A percentile compares a stretch with the other conserved stretches of the same genome.
phyloP scores from a whole-genome alignment of 1,140 invertebrate species.

The Xylocopa sonorina region DNA sequence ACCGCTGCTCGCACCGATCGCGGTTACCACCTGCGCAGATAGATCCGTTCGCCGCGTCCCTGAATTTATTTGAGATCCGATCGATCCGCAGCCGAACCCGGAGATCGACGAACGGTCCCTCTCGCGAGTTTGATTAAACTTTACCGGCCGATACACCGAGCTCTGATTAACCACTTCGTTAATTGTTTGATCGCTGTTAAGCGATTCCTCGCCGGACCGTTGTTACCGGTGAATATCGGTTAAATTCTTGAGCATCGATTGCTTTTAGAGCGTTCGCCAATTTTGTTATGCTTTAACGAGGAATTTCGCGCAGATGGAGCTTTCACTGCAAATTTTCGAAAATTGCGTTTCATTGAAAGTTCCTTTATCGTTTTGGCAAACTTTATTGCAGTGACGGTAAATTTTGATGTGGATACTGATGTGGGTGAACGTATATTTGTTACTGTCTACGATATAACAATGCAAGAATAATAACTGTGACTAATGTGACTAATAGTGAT shows the following conservation, averaged over 20 bases:
- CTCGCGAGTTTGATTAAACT: background rate
- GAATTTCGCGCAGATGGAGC: background rate
- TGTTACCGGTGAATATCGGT: background rate
- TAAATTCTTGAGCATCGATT: background rate
- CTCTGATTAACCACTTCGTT: conserved; percentile 18
- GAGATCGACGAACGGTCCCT: conserved; percentile 39
- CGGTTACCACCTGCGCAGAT: conserved; percentile 35
- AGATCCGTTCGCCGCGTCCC: conserved; percentile 41
- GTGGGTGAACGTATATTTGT: too few species aligned
- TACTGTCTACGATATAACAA: too few species aligned
- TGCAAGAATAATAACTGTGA: too few species aligned
- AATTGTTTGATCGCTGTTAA: conserved; percentile 12
- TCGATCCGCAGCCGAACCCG: conserved; percentile 11
- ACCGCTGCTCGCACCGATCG: conserved; percentile 33
- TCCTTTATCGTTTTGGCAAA: too few species aligned
- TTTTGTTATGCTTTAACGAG: background rate
- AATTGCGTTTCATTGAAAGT: too few species aligned
- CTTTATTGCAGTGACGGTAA: too few species aligned
- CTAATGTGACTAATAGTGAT: too few species aligned
- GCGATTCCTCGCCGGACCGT: background rate
- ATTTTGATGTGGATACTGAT: too few species aligned
- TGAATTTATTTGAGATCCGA: conserved; percentile 14
- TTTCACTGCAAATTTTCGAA: too few species aligned
- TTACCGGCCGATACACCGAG: background rate
- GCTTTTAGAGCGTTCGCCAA: too few species aligned